Evolutionary conservation across 1,140 invertebrate species (phyloP).

Genomic region (Cataglyphis hispanica): DNA sequence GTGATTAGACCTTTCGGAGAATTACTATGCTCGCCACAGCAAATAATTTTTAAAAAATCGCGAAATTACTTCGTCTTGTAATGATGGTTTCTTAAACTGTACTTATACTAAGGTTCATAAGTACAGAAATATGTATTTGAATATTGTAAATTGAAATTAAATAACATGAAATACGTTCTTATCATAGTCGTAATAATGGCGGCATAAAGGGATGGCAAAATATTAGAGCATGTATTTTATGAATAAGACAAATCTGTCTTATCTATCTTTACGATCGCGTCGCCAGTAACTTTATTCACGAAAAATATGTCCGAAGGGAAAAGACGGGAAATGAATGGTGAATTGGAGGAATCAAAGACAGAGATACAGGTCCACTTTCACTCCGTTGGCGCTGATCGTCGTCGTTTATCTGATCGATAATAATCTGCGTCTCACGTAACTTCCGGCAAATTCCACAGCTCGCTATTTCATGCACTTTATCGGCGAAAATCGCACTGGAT

Average conservation of each 20-base stretch:
- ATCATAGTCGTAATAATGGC: neutral
- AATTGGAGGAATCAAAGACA: slow-evolving; percentile 64
- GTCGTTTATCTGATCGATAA: slow-evolving; percentile 73
- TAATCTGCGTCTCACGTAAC: slow-evolving; percentile 63
- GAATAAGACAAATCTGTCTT: neutral
- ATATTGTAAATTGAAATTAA: neutral
- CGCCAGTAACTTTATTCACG: slow-evolving; percentile 16
- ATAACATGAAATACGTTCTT: neutral
- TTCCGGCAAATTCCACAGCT: slow-evolving; percentile 59
- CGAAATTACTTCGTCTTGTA: neutral
- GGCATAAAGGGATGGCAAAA: neutral
- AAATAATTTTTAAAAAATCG: neutral
- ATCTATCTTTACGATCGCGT: slow-evolving; percentile 20
- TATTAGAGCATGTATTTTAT: neutral
- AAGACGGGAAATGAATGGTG: slow-evolving; percentile 46
- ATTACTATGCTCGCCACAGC: neutral
- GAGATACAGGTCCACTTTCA: slow-evolving; percentile 72
- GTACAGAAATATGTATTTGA: neutral
- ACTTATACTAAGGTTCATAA: neutral
- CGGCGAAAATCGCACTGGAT: neutral
- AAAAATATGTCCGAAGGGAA: slow-evolving; percentile 23
- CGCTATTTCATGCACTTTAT: slow-evolving; percentile 32
- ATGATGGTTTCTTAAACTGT: neutral
- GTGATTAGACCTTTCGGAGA: neutral
- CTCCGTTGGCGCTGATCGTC: slow-evolving; percentile 69